Base-by-base conservation (phyloP, 1,140 invertebrate genomes). In the Eumeta japonica region DNA sequence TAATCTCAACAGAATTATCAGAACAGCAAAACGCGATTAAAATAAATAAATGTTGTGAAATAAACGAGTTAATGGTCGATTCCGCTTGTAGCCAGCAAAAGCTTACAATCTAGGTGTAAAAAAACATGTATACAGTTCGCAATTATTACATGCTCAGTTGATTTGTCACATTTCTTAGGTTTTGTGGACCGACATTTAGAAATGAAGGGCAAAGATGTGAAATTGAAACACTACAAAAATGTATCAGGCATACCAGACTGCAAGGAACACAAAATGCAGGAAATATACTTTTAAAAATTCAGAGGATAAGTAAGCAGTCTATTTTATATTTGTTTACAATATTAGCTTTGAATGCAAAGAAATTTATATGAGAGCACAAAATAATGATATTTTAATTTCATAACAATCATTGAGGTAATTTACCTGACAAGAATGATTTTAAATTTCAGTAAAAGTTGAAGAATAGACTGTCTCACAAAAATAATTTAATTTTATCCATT, bases 1-100 rank as follows among this genome's bases (percentile, higher is more conserved):
- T n/a, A n/a, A n/a, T n/a, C n/a, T 50, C 74, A 13, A 72, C 68
- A 19, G 68, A 71, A 37, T 38, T 73, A 37, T 62, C 67, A 2
- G 70, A 70, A 37, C 56, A 66, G 45, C 50, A 61, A 24, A 58
- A 72, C 39, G 45, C 49, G 3, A 62, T 82, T 28, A 60, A 65
- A 46, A 77, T 88, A 30, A 83, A 86, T 43, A 91, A 91, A 77
- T 91, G 89, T 60, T 90, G 89, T 66, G 84, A 85, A 53, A 59
- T 64, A 12, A 75, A 82, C 44, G 85, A 90, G 60, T 58, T 90
- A 16, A 79, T 87, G 48, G 58, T 87, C n/a, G 83, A 86, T 44
- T 73, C 71, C 20, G 62, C 67, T 38, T 89, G 87, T 59, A 79
- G 81, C 47, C 71, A 81, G 54, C 66, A 70, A 70, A 61, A 63